Evolutionary conservation across 1,140 invertebrate species (phyloP).

Genomic region (Aphis gossypii): DNA sequence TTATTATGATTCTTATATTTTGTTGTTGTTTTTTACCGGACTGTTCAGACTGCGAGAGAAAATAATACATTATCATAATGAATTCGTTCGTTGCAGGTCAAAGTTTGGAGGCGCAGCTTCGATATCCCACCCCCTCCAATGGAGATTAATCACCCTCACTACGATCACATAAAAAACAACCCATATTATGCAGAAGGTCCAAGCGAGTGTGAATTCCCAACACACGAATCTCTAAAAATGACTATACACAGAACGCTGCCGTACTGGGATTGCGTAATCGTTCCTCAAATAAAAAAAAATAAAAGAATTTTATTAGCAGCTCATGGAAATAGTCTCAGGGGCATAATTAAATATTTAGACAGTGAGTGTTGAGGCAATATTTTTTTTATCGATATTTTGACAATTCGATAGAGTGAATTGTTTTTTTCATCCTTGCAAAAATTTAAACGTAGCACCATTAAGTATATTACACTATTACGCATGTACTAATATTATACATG

Average conservation of each 20-base stretch:
- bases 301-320: conserved; percentile 92
- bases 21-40: background rate
- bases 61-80: background rate
- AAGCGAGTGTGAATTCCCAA: conserved; percentile 83
- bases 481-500: too few relatives aligned
- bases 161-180: conserved; percentile 83
- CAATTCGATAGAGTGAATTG: too few relatives aligned
- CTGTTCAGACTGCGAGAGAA: background rate
- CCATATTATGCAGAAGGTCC: conserved; percentile 79
- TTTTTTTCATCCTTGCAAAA: too few relatives aligned
- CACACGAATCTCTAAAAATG: conserved; percentile 90
- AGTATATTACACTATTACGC: too few relatives aligned
- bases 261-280: conserved; percentile 93
- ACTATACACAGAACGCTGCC: conserved; percentile 89
- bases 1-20: background rate
- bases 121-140: conserved; percentile 91
- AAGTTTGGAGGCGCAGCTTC: conserved; percentile 94
- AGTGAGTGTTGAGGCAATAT: conserved; percentile 67
- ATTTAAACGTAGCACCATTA: too few relatives aligned
- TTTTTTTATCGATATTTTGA: too few relatives aligned
- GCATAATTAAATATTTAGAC: conserved; percentile 95
- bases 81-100: conserved; percentile 67
- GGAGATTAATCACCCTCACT: conserved; percentile 83
- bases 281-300: conserved; percentile 87
- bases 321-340: conserved; percentile 93